These are phyloP conservation scores for Stichodactyla mertensii DNA, from an alignment of 64 coral and sea anemone species.

Conservation along the genomic window DNA sequence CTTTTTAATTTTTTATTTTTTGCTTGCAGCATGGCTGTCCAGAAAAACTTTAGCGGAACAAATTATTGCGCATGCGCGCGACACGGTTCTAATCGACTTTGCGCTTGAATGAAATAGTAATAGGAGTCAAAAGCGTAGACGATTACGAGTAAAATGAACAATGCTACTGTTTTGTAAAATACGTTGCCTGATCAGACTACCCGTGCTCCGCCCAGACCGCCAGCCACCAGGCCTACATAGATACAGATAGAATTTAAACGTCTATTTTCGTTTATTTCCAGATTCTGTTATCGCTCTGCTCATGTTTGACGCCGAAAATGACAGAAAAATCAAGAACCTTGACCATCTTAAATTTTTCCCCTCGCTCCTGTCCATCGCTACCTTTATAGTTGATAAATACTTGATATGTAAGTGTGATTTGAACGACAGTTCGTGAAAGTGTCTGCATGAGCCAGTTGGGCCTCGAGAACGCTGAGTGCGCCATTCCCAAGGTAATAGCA, in stretches of 20 bases:
- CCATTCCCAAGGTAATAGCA: background rate
- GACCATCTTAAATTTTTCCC: background rate
- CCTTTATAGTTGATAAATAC: background rate
- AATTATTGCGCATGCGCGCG: conserved; percentile 14
- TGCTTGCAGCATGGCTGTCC: background rate
- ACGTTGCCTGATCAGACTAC: conserved; percentile 16
- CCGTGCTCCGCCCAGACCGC: conserved; percentile 4
- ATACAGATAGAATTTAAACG: background rate
- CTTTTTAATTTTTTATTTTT: background rate
- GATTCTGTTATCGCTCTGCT: background rate
- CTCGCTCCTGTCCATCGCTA: background rate
- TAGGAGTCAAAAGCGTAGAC: background rate
- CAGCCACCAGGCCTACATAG: conserved; percentile 20
- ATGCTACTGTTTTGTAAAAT: conserved; percentile 22
- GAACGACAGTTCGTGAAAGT: background rate
- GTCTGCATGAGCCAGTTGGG: background rate
- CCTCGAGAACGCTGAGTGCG: background rate
- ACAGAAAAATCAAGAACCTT: background rate
- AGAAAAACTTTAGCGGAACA: background rate
- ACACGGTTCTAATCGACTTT: background rate
- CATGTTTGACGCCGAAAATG: background rate
- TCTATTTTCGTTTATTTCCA: background rate
- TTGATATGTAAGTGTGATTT: background rate
- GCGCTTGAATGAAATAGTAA: background rate
- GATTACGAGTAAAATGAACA: conserved; percentile 26